phyloP scores from a whole-genome alignment of 92 coral and sea anemone species.

The Anthopleura xanthogrammica region DNA sequence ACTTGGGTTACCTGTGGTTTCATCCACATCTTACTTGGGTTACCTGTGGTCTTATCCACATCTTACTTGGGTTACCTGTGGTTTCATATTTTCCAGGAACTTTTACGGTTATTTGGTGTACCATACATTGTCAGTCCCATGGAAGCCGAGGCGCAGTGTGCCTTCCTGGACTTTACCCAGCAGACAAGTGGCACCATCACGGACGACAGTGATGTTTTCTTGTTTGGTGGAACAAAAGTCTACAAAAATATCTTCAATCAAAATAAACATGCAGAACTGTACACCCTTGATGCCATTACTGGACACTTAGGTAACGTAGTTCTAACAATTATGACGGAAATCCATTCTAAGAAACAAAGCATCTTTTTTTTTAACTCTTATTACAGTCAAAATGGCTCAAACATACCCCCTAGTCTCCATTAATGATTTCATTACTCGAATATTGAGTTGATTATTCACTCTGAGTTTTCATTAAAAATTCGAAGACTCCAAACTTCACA shows the following conservation, averaged over 20 bases:
- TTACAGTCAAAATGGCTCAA: neutral
- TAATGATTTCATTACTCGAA: too few species aligned
- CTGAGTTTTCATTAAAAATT: too few species aligned
- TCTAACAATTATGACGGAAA: too few species aligned
- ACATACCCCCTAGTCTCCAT: too few species aligned
- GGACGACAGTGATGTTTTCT: slow-evolving; percentile 91
- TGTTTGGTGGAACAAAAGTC: slow-evolving; percentile 87
- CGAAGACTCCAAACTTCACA: too few species aligned
- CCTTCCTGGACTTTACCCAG: slow-evolving; percentile 57
- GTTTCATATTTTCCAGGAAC: slow-evolving; percentile 52
- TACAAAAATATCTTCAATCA: slow-evolving; percentile 94
- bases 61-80: neutral
- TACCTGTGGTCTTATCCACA: neutral
- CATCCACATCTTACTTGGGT: neutral
- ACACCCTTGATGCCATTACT: slow-evolving; percentile 68
- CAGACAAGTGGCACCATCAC: slow-evolving; percentile 92
- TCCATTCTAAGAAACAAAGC: too few species aligned
- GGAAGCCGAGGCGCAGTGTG: slow-evolving; percentile 99
- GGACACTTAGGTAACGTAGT: slow-evolving; percentile 59
- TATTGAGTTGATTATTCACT: too few species aligned
- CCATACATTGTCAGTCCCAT: slow-evolving; percentile 93
- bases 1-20: neutral
- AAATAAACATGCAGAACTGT: slow-evolving; percentile 77
- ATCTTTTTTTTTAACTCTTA: too few species aligned
- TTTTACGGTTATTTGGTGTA: slow-evolving; percentile 86